Evolutionary conservation across 2,888 invertebrate genomes (phyloP), one percentile per base, ranked within the genome.

Genomic region (Chouioia cunea): DNA sequence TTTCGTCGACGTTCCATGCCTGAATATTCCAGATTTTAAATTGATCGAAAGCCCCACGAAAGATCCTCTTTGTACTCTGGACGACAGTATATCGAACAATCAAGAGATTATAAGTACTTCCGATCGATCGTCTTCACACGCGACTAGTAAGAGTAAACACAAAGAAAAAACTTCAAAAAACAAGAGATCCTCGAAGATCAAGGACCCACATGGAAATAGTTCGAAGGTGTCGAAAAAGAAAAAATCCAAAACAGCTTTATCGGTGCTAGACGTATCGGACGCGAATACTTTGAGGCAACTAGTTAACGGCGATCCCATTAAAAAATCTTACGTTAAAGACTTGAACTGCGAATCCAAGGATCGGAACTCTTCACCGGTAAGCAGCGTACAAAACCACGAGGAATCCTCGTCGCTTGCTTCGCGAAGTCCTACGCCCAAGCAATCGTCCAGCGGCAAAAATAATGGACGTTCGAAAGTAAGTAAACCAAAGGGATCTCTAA

Each of bases 211-310:
- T 27, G 27, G 27, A 4, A 27, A 36, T 12, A 36, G 36, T 6
- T 36, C 36, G 12, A 36, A 36, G 14, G 12, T 4, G 15, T 70
- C 64, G 6, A 70, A 73, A 50, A 73, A 67, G 22, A 62, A 16
- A 18, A 67, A 70, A 47, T 47, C 36, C 1, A 67, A 70, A 56
- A 36, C 20, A 22, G 43, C 54, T 36, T 4, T 52, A 2, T 44
- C 68, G 16, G 64, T 70, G 3, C 14, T 73, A 16, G 73, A 73
- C 58, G 62, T 73, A 4, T 73, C 73, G 12, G 73, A 73, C 53
- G 46, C 23, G 16, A 57, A 70, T 57, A 57, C 52, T 44, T 46
- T 70, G 15, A 47, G 64, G 36, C 54, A 73, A 22, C 23, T 73
- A 36, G 64, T 73, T 47, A 59, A 22, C 16, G 70, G 70, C n/a